Base-by-base conservation (phyloP, 1,140 invertebrate species). In the Drosophila navojoa region DNA sequence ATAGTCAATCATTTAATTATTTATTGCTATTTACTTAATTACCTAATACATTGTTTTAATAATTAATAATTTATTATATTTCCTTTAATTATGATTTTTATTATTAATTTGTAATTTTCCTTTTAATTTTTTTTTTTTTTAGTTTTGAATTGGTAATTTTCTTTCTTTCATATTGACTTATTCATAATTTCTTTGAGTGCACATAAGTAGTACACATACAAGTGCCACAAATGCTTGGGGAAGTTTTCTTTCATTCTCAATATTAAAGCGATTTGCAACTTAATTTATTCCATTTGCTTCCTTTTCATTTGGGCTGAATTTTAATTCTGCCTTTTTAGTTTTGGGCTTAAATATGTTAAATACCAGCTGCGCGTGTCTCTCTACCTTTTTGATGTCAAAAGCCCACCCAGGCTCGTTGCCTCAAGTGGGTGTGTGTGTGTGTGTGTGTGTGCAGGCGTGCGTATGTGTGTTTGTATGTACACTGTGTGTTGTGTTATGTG, bases 261-360 rank as follows among this genome's bases (percentile, higher is more conserved):
- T 85, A 74, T 87, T 87, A 87, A 87, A 87, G 71, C 78, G 82
- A 79, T 68, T 78, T 81, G 54, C 78, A 77, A 79, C 68, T 87
- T 81, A 87, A 86, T 81, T 86, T 86, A 86, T 86, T 81, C 81
- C 59, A 45, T 68, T 78, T 54, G 64, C 45, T 66, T 66, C 35
- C 61, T 64, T 76, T 53, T 76, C 62, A 71, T 70, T 71, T 76
- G 66, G 40, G 63, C 71, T 76, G 76, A 71, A 82, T 82, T 79
- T 66, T 54, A 81, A 84, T 71, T 73, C 64, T 42, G 63, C 53
- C 67, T 42, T 74, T 62, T 77, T 77, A 77, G 74, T 77, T 66
- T 76, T 77, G 61, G 58, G 76, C 76, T 55, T 60, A 54, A 77
- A 85, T 85, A 85, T 85, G 81, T 77, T 86, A 85, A 85, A 86